Evolutionary conservation across 2,888 invertebrate species (phyloP), one percentile per base, ranked within the genome.

Genomic region (Cryptocephalus primarius): DNA sequence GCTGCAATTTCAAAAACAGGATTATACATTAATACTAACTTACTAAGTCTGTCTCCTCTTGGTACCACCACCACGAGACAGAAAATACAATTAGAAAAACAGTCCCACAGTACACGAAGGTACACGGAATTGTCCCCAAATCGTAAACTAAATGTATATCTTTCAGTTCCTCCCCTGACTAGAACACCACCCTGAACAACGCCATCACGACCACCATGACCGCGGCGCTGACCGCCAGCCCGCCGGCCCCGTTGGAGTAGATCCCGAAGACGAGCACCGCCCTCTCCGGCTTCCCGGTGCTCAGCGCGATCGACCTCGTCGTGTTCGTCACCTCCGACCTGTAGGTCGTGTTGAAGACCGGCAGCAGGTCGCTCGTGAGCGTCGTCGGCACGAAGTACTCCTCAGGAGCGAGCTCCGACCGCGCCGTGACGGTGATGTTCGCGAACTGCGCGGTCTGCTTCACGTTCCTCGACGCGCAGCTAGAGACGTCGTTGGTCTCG

Each of bases 311-410:
- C 12, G n/a, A 4, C 12, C 12, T 36, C 11, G 11, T 12, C 12
- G 11, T 6, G 12, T 36, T 36, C 12, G n/a, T 6, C 36, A 6
- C 6, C 11, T 12, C 12, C n/a, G n/a, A 36, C 12, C 12, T 12
- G 12, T 36, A 36, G 36, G 11, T 36, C 4, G 11, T 36, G 36
- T 36, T 36, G 36, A 36, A 36, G 36, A 36, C 36, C 12, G 36
- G 36, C 12, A 36, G 36, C 36, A 36, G 12, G 12, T 6, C 36
- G n/a, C 4, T 36, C 10, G 50, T 54, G 9, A 61, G 51, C 22
- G 55, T 55, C 1, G 55, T 13, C 1, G 61, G 61, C 44, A 49
- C 47, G 42, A 52, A 60, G 32, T 55, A 56, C 11, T 46, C 39
- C 9, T 54, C 52, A 3, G 43, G 31, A 8, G 48, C 41, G 4